Base-by-base conservation (phyloP, 2,797 vertebrate species). In the Pantherophis alleghaniensis region DNA sequence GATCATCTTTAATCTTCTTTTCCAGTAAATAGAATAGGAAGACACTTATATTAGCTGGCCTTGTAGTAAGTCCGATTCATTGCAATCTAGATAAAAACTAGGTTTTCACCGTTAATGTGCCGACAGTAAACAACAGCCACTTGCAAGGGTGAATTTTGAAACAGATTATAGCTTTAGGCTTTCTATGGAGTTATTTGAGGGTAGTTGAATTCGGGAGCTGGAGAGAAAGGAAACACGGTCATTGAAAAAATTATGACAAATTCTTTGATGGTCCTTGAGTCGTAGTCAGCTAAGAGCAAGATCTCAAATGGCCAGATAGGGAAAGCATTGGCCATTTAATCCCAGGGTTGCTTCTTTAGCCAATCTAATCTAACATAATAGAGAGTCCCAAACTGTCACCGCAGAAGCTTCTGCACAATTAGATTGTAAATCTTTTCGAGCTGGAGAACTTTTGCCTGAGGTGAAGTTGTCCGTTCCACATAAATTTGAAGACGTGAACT, bases 351-450 rank as follows among this genome's bases (percentile, higher is more conserved):
- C 94, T 96, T 96, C 0, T 94, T 87, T 93, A 95, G 94, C 88
- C 96, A 92, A 94, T 95, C 92, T 96, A 96, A 97, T 96, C 95
- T 90, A 97, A 97, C 94, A 96, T 91, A 97, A 97, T 94, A 96
- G 96, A 97, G 20, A 96, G 94, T 94, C 92, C 93, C 96, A 96
- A 97, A 96, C 93, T 95, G 92, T 97, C 93, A 96, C 94, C 89
- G 94, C 95, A 97, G 93, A 97, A 96, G 94, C 95, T 97, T 96
- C 95, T 97, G 96, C 95, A 95, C 96, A 97, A 97, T 97, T 96
- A 97, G 96, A 96, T 97, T 96, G 96, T 96, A 97, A 97, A 97
- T 97, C 96, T 96, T 96, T 93, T 96, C 1, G 94, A 96, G 51
- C 95, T 96, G 96, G 97, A 95, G 93, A 97, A 96, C 93, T 95